A percentile compares a stretch with the other conserved stretches of the same genome.
phyloP scores from a whole-genome alignment of 2,113 vertebrate genomes.

The Diadophis punctatus region DNA sequence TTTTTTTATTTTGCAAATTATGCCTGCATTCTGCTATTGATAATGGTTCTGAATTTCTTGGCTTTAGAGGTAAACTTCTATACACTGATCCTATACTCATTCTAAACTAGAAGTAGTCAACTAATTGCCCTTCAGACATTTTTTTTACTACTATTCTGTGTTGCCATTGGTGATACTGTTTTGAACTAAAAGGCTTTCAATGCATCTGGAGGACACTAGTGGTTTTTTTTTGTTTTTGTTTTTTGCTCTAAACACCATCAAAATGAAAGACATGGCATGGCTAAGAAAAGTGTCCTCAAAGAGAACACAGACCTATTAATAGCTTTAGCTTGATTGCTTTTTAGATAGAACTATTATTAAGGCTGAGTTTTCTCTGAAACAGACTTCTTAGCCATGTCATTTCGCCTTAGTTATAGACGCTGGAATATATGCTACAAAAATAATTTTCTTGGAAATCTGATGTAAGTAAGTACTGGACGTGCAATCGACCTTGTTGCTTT shows the following conservation, averaged over 20 bases:
- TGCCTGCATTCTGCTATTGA: not conserved
- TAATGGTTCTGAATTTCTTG: not conserved
- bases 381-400: not conserved
- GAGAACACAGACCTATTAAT: not conserved
- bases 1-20: not conserved
- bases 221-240: not conserved
- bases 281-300: not conserved
- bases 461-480: not conserved
- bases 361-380: not conserved
- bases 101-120: not conserved
- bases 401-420: not conserved
- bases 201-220: not conserved
- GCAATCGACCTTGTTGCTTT: not conserved
- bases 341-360: not conserved
- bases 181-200: not conserved
- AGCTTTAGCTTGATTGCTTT: not conserved
- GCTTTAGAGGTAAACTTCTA: not conserved
- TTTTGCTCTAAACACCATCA: not conserved
- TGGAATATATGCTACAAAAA: not conserved
- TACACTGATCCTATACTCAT: not conserved
- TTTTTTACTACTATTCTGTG: not conserved
- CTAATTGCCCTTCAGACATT: not conserved
- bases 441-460: not conserved
- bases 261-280: not conserved
- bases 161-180: not conserved